Conservation (phyloP, 2,113 vertebrate genomes). For the Phasianus colchicus region DNA sequence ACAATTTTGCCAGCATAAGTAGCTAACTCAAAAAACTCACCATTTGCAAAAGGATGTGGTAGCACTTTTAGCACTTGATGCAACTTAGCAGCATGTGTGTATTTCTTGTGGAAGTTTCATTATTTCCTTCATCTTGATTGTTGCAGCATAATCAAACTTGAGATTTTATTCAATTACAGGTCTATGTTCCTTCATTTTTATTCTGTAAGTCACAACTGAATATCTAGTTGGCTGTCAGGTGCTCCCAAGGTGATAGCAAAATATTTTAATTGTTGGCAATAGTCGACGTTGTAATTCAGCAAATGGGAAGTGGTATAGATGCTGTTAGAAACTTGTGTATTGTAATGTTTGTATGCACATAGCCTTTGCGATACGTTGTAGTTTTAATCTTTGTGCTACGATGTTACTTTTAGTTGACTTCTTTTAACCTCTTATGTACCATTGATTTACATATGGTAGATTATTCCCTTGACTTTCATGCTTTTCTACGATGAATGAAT, state of each 20-base stretch:
- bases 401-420: conserved; percentile 28
- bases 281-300: neutral
- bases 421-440: conserved; percentile 19
- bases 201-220: neutral
- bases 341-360: neutral
- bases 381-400: neutral
- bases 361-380: neutral
- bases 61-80: neutral
- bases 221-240: neutral
- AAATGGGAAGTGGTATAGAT: neutral
- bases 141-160: neutral
- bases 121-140: neutral
- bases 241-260: neutral
- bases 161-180: neutral
- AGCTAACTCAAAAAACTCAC: neutral
- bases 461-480: conserved; percentile 15
- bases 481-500: conserved; percentile 7
- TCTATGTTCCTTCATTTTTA: neutral
- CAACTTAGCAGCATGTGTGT: neutral
- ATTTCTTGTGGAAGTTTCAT: neutral
- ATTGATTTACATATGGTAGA: conserved; percentile 11
- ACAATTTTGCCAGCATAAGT: neutral
- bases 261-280: neutral
- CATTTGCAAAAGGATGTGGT: neutral
- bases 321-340: neutral